Conservation (phyloP, 2,113 vertebrate genomes). For the Synodontis membranacea region DNA sequence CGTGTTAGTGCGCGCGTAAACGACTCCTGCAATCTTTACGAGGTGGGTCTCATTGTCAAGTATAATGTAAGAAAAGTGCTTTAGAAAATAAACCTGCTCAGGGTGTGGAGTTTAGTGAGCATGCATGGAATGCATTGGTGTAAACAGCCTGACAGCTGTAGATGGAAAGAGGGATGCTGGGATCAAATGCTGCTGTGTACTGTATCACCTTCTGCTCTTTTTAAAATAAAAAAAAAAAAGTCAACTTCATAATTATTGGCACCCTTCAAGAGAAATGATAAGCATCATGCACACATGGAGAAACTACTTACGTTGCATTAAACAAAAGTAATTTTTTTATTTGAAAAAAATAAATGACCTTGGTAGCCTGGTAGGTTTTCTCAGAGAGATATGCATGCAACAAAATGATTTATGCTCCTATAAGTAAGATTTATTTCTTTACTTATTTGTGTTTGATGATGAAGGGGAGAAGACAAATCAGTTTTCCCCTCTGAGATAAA, state of each 20-base stretch:
- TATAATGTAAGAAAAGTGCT: neutral
- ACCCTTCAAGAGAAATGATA: neutral
- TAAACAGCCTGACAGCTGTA: neutral
- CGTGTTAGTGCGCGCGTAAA: neutral
- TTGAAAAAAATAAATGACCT: too few species aligned
- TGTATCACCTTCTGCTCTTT: neutral
- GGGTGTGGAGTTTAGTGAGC: neutral
- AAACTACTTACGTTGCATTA: neutral
- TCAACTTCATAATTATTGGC: neutral
- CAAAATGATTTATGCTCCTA: too few species aligned
- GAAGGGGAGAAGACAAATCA: too few species aligned
- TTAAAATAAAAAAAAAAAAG: neutral
- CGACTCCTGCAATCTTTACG: neutral
- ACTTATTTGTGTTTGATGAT: too few species aligned
- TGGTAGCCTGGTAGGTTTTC: too few species aligned
- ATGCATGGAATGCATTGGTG: neutral
- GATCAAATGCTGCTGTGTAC: neutral
- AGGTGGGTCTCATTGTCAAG: slow-evolving; percentile 1
- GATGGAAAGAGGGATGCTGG: neutral
- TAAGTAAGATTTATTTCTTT: too few species aligned
- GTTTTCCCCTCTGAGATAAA: too few species aligned
- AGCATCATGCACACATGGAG: neutral
- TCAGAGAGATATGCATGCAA: neutral
- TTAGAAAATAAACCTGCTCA: neutral
- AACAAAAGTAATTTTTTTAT: neutral